Percentiles rank a stretch among this genome's conserved stretches.
Evolutionary conservation across 2,888 invertebrate genomes (phyloP).

Genomic region (Rhorus exstirpatorius): DNA sequence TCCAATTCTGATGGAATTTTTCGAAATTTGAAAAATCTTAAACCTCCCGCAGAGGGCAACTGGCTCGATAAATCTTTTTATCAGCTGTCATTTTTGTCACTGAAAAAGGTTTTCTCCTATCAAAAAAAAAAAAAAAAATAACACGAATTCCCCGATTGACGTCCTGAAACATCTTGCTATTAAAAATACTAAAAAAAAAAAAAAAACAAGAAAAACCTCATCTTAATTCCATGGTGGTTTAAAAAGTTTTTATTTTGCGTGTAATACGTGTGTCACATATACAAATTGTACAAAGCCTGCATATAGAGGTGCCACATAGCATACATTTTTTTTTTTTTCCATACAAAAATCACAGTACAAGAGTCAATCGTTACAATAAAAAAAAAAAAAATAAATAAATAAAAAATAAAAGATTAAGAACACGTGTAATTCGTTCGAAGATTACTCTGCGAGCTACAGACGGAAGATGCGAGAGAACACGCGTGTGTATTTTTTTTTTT

Average conservation of each 20-base stretch:
- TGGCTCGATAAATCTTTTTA: too few species aligned
- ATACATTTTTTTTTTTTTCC: conserved; percentile 5
- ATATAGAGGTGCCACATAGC: conserved; percentile 41
- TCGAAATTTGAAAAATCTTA: too few species aligned
- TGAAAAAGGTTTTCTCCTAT: too few species aligned
- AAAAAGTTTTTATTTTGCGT: background rate
- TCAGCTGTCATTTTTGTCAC: too few species aligned
- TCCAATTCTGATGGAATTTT: too few species aligned
- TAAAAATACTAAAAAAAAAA: background rate
- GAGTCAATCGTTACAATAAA: conserved; percentile 1
- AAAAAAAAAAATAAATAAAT: background rate
- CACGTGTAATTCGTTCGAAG: background rate
- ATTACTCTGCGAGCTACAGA: conserved; percentile 4
- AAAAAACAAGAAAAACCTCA: background rate
- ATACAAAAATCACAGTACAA: conserved; percentile 9
- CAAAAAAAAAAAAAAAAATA: too few species aligned
- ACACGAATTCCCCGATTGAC: too few species aligned
- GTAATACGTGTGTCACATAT: conserved; percentile 49
- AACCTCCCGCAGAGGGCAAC: too few species aligned
- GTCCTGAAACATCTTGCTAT: too few species aligned
- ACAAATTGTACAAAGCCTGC: conserved; percentile 46
- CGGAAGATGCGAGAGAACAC: conserved; percentile 36
- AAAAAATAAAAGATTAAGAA: too few species aligned
- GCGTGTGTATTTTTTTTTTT: conserved; percentile 16
- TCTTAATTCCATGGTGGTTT: background rate